Evolutionary conservation across 1,140 invertebrate genomes (phyloP), one percentile per base, ranked within the genome.

Genomic region (Penaeus japonicus): DNA sequence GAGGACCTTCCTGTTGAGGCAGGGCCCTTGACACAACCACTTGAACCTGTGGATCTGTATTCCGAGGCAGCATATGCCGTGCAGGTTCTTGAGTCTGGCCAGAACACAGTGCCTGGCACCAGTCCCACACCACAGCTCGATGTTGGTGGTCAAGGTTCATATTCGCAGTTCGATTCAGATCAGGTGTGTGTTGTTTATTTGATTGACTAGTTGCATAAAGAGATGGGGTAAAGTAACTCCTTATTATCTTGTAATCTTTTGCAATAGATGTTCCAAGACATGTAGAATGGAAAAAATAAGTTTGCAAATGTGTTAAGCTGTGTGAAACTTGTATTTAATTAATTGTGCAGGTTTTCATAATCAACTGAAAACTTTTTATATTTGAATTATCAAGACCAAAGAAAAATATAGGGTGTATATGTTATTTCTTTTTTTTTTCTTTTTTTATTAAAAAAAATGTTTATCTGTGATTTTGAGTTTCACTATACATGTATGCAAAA

Each of bases 11-110:
- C 18, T 62, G 55, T 62, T 15, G 77, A 79, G 3, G 24, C 53
- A 7, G 59, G 75, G n/a, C 30, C 75, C 24, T 4, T 86, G 47
- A 30, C 73, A 79, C 75, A 86, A 2, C 30, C 85, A 57, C 20
- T 86, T n/a, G 20, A 65, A 20, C 39, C 53, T 59, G 75, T 77
- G 59, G 32, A 57, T 27, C 62, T 86, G n/a, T 27, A 55, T 15
- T 35, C 85, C 1, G 75, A 86, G 62, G 20, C 75, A 30, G 75
- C 30, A 17, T 78, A 80, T 86, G 55, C 85, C 4, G 77, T 86
- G 27, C 85, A 86, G 27, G 75, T 78, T 80, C 77, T 86, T 22
- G 85, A 86, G 20, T 62, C 30, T 86, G 32, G 54, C 22, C 54
- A 82, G 7, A 30, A 86, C 65, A 24, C 47, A 4, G 27, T 2